A percentile compares a stretch with the other conserved stretches of the same genome.
phyloP scores from a whole-genome alignment of 1,140 invertebrate genomes.

The Bombus impatiens region DNA sequence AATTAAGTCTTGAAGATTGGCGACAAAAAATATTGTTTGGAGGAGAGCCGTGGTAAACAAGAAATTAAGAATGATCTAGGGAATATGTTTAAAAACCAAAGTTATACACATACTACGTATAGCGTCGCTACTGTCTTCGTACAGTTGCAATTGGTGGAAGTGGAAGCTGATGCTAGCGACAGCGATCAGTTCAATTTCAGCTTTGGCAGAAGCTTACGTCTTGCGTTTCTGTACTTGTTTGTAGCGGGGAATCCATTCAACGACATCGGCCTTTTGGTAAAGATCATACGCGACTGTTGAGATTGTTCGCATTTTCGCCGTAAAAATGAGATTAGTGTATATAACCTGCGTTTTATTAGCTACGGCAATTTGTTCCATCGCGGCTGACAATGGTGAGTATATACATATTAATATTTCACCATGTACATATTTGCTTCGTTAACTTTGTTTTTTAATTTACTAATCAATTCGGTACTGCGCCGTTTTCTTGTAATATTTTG shows the following conservation, averaged over 20 bases:
- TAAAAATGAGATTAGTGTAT: constrained; percentile 31
- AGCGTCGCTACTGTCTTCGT: constrained; percentile 46
- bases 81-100: constrained; percentile 22
- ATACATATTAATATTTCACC: background rate
- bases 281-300: background rate
- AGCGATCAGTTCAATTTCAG: constrained; percentile 37
- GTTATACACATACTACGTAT: background rate
- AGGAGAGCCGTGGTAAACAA: no score
- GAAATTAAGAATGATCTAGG: constrained; percentile 7
- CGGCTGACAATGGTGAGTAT: constrained; percentile 26
- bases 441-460: background rate
- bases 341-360: constrained; percentile 13
- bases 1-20: no score
- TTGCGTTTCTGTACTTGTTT: background rate
- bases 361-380: constrained; percentile 17
- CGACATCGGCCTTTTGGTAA: background rate
- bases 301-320: background rate
- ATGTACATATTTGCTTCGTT: background rate
- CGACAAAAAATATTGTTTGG: no score
- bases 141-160: constrained; percentile 34
- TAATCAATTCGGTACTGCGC: background rate
- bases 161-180: constrained; percentile 11
- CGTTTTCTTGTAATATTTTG: background rate
- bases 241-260: background rate
- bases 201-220: constrained; percentile 28